Evolutionary conservation across 2,888 invertebrate species (phyloP).

Genomic region (Pristionchus japonicus): DNA sequence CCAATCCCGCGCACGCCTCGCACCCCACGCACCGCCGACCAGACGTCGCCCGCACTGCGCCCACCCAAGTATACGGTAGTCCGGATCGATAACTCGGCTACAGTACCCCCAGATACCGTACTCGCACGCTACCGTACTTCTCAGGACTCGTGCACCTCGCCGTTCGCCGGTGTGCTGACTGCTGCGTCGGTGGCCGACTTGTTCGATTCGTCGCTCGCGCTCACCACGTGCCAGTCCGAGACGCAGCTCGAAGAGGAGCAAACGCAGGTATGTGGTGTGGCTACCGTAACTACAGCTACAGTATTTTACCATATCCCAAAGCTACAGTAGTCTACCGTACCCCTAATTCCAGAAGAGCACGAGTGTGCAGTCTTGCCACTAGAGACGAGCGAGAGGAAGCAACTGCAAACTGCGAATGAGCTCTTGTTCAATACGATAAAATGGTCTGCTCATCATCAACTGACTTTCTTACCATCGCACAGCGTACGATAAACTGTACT

Average conservation of each 20-base stretch:
- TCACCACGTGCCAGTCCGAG: background rate
- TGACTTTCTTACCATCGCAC: background rate
- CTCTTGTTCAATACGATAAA: background rate
- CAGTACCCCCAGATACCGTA: background rate
- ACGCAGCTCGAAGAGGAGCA: background rate
- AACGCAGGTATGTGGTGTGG: background rate
- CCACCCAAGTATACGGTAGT: background rate
- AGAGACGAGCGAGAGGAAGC: background rate
- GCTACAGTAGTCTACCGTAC: background rate
- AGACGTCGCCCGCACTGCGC: background rate
- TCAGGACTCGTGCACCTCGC: slow-evolving; percentile 2
- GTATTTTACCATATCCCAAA: background rate
- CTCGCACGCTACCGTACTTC: too few species aligned
- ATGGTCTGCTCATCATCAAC: slow-evolving; percentile 9
- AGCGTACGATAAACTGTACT: background rate
- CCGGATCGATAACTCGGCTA: background rate
- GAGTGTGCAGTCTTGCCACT: background rate
- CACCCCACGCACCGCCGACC: background rate
- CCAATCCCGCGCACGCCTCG: background rate
- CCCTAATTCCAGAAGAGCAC: background rate
- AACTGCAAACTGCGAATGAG: background rate
- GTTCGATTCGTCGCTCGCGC: background rate
- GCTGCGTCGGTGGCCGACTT: background rate
- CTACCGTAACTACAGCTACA: too few species aligned
- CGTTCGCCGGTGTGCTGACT: background rate